Evolutionary conservation across 2,113 vertebrate genomes (phyloP).

Genomic region (Cavia porcellus): DNA sequence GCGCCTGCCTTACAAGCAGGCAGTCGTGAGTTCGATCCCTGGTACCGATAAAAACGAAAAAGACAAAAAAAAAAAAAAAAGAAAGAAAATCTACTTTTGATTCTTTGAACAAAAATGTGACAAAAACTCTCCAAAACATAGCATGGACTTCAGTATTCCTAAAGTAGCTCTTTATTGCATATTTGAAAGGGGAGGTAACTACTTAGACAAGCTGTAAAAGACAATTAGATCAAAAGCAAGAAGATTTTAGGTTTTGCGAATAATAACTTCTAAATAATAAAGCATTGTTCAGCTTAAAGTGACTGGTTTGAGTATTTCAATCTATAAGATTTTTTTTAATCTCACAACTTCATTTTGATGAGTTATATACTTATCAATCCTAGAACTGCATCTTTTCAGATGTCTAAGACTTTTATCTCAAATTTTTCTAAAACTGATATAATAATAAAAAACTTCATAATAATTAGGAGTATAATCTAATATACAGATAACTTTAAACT

Average conservation of each 20-base stretch:
- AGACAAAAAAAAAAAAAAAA: too few species aligned
- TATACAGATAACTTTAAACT: neutral
- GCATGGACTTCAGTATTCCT: neutral
- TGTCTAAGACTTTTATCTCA: neutral
- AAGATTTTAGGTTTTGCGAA: neutral
- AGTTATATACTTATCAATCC: slow-evolving; percentile 21
- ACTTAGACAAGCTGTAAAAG: slow-evolving; percentile 25
- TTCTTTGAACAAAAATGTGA: slow-evolving; percentile 6
- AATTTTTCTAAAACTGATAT: neutral
- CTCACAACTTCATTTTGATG: slow-evolving; percentile 21
- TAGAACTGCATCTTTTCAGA: slow-evolving; percentile 16
- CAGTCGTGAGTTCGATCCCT: too few species aligned
- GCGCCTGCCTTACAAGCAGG: too few species aligned
- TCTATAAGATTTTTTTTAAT: slow-evolving; percentile 33
- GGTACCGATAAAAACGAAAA: too few species aligned
- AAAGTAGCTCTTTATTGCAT: neutral
- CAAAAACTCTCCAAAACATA: slow-evolving; percentile 59
- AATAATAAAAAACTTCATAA: neutral
- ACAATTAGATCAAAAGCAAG: slow-evolving; percentile 8
- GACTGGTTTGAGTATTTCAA: slow-evolving; percentile 52
- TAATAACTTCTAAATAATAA: slow-evolving; percentile 58
- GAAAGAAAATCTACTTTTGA: slow-evolving; percentile 55
- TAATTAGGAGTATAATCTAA: slow-evolving; percentile 1
- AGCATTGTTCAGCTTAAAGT: slow-evolving; percentile 26
- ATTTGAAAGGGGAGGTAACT: slow-evolving; percentile 2